Conservation (phyloP, 2,797 vertebrate species). For the Gobionotothen gibberifrons region DNA sequence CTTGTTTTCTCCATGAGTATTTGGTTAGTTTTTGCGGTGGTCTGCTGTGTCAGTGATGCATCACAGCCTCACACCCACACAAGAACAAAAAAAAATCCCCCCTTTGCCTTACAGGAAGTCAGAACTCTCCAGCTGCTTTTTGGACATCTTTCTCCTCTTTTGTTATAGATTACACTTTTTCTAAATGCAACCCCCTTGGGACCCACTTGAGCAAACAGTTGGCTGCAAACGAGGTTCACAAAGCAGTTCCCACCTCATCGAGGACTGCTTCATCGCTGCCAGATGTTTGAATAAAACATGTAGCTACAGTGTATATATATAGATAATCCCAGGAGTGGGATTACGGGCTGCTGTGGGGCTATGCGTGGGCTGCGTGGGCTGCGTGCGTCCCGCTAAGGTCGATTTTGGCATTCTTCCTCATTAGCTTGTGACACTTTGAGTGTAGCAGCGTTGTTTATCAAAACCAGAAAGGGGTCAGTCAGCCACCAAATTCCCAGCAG, state of each 20-base stretch:
- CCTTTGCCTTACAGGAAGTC: conserved; percentile 72
- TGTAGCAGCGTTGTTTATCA: conserved; percentile 70
- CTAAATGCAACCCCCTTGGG: conserved; percentile 53
- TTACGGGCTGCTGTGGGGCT: conserved; percentile 56
- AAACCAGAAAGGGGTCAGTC: conserved; percentile 73
- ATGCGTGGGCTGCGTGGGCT: conserved; percentile 75
- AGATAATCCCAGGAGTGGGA: conserved; percentile 75
- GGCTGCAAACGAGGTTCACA: conserved; percentile 57
- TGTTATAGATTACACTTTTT: conserved; percentile 60
- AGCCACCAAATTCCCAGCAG: conserved; percentile 83
- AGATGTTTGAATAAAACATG: conserved; percentile 85
- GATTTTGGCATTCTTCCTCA: conserved; percentile 54
- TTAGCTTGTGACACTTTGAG: conserved; percentile 77
- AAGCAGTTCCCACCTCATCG: conserved; percentile 76
- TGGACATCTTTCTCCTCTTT: conserved; percentile 63
- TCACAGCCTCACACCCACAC: conserved; percentile 79
- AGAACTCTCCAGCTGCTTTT: conserved; percentile 77
- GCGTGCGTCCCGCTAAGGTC: conserved; percentile 52
- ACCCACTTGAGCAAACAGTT: conserved; percentile 55
- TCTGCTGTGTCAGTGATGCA: conserved; percentile 70
- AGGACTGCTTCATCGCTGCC: conserved; percentile 71
- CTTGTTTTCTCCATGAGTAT: conserved; percentile 36
- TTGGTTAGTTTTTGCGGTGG: conserved; percentile 59
- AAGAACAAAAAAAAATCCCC: conserved; percentile 62
- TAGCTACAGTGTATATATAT: conserved; percentile 69